These are phyloP conservation scores for Notodonta dromedarius DNA, from an alignment of 2,888 invertebrate species.

Conservation along the genomic window DNA sequence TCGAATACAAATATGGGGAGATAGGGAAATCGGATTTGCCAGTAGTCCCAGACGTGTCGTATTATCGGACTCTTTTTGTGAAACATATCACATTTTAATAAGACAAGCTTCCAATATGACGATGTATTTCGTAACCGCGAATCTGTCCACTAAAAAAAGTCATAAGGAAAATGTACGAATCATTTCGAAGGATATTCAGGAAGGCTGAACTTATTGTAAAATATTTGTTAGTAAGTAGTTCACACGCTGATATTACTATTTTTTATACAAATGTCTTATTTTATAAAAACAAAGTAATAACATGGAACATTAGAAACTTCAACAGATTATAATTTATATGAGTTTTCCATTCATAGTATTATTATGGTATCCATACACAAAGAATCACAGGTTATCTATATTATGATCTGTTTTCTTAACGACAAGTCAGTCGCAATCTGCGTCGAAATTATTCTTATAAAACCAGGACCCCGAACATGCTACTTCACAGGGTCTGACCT, in stretches of 20 bases:
- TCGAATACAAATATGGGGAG: conserved; percentile 83
- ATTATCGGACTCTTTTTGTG: conserved; percentile 77
- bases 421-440: neutral
- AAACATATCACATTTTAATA: conserved; percentile 73
- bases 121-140: conserved; percentile 36
- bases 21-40: conserved; percentile 82
- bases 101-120: conserved; percentile 48
- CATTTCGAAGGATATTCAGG: neutral
- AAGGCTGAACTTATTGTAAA: neutral
- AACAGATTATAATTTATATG: no score
- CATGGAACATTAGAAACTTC: no score
- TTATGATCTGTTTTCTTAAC: no score
- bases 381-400: no score
- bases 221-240: no score
- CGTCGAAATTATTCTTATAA: conserved; percentile 24
- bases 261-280: no score
- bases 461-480: conserved; percentile 16
- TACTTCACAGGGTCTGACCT: conserved; percentile 34
- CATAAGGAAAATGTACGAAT: neutral
- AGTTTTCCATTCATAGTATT: no score
- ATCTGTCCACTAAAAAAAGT: conserved; percentile 16
- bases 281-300: no score
- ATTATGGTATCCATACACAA: no score
- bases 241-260: no score
- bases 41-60: conserved; percentile 78